phyloP scores from a whole-genome alignment of 2,888 invertebrate species.

The Rapana venosa region DNA sequence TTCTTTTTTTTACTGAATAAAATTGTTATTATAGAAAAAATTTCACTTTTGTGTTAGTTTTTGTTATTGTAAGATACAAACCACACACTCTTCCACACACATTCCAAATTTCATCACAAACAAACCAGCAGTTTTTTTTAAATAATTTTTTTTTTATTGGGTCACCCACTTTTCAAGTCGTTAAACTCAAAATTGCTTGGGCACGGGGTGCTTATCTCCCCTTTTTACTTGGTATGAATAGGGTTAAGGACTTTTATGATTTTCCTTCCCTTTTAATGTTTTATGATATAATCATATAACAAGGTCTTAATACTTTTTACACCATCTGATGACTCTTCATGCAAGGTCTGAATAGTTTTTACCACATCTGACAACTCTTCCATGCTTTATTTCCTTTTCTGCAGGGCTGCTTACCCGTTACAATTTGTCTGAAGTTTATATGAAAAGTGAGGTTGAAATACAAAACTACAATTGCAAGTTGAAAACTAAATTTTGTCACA shows the following conservation, averaged over 20 bases:
- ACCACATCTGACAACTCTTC: too few species aligned
- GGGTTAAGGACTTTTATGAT: background rate
- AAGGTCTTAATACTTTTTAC: too few species aligned
- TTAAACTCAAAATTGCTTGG: slow-evolving; percentile 13
- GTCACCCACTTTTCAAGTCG: background rate
- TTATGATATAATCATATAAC: too few species aligned
- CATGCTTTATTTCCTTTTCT: too few species aligned
- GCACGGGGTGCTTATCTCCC: background rate
- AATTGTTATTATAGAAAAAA: background rate
- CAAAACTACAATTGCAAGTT: too few species aligned
- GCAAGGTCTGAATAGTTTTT: too few species aligned
- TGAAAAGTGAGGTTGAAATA: too few species aligned
- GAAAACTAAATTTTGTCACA: too few species aligned
- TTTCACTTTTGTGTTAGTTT: background rate
- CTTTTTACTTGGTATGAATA: slow-evolving; percentile 26
- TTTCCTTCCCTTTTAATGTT: too few species aligned
- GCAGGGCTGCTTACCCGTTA: too few species aligned
- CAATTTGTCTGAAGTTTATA: too few species aligned
- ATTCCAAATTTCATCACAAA: slow-evolving; percentile 21
- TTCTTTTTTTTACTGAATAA: background rate
- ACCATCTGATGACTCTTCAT: too few species aligned
- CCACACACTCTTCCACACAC: background rate
- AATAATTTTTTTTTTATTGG: background rate
- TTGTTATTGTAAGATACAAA: background rate
- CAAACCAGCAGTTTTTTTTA: background rate